Evolutionary conservation across 1,140 invertebrate species (phyloP), one percentile per base, ranked within the genome.

Genomic region (Drosophila seguyi): DNA sequence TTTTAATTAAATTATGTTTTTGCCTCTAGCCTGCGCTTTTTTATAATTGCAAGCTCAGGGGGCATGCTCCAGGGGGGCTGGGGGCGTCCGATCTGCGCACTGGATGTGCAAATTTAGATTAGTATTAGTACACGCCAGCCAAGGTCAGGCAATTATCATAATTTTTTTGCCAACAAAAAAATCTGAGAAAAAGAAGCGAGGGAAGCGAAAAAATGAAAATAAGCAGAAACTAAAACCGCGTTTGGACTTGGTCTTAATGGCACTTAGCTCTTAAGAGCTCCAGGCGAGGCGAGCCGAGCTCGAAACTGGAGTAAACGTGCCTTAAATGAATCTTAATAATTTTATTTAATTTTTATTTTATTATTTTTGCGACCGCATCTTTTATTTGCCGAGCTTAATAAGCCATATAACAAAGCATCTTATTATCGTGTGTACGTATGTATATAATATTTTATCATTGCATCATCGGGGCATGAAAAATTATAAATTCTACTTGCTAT

Each of bases 1-100:
- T 90, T 90, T 90, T 90, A 90, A 90, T 90, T 90, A 90, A 90
- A 90, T 90, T 90, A 90, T 90, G 85, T 81, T 87, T 82, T 79
- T 79, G 62, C 72, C 73, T 67, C 56, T 58, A 48, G 58, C 48
- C 53, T 80, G 73, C 68, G 79, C 60, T 62, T 61, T 80, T 75
- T 74, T 82, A 90, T 90, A 91, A 90, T 90, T 90, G 86, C 81
- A 90, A 77, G 81, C 71, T 72, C 62, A 20, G 38, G 45, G 69
- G 16, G 44, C 42, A 44, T 44, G 44, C 20, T 25, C 20, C 18
- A 44, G 20, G 36, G 38, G 39, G 34, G 47, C 11, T 16, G 6
- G 41, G 50, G 50, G 58, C 36, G n/a, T n/a, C 14, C 57, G 45
- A 71, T 63, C 44, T 53, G 41, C 53, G 50, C 55, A 39, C 58